These are phyloP conservation scores for Cherax destructor DNA, from an alignment of 1,140 invertebrate species.

Conservation along the genomic window DNA sequence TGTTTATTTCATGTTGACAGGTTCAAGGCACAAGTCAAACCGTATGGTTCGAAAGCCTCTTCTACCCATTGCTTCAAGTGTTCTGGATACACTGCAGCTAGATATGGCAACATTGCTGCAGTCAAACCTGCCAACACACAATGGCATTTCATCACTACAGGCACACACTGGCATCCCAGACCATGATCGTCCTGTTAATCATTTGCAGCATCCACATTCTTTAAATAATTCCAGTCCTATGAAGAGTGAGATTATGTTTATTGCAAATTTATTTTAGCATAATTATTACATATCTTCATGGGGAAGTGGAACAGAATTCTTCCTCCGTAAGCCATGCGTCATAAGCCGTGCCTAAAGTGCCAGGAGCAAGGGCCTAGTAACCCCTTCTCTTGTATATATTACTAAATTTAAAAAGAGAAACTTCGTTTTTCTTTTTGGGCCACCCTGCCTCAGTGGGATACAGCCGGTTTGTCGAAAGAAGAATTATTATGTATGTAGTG, in stretches of 20 bases:
- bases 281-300: background rate
- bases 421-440: too few species aligned
- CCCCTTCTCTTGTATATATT: too few species aligned
- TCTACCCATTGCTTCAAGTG: constrained; percentile 71
- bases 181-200: constrained; percentile 42
- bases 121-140: constrained; percentile 55
- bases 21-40: constrained; percentile 62
- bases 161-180: constrained; percentile 48
- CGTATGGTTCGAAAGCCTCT: constrained; percentile 66
- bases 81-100: constrained; percentile 72
- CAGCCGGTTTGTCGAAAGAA: background rate
- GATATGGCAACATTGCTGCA: constrained; percentile 70
- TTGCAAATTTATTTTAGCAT: background rate
- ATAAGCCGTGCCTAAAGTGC: too few species aligned
- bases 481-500: too few species aligned
- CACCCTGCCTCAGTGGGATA: too few species aligned
- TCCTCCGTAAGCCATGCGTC: too few species aligned
- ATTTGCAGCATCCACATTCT: constrained; percentile 36
- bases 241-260: constrained; percentile 28
- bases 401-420: too few species aligned
- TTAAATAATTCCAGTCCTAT: constrained; percentile 27
- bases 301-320: too few species aligned
- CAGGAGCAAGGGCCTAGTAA: too few species aligned
- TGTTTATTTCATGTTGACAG: constrained; percentile 7
- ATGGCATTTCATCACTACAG: constrained; percentile 38